These are phyloP conservation scores for Eristalinus sepulchralis DNA, from an alignment of 2,888 invertebrate genomes.

Conservation along the genomic window DNA sequence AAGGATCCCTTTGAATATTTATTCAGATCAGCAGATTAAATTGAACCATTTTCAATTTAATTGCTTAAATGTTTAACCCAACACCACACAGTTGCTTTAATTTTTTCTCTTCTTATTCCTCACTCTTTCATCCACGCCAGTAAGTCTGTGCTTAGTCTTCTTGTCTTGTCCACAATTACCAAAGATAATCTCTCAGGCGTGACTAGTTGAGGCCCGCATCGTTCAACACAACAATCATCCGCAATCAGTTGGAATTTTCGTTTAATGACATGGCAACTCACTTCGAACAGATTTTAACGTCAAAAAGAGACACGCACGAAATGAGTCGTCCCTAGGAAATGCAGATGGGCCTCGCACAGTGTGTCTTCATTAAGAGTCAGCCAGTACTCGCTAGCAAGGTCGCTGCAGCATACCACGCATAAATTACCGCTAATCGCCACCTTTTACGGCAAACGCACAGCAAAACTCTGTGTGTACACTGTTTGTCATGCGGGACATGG, in stretches of 20 bases:
- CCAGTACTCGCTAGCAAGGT: neutral
- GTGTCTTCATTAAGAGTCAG: conserved; percentile 18
- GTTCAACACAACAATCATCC: neutral
- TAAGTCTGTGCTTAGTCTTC: neutral
- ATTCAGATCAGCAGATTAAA: no score
- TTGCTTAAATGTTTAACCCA: no score
- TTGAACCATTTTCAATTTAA: no score
- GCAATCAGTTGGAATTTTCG: neutral
- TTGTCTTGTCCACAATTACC: neutral
- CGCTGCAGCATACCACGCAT: conserved; percentile 15
- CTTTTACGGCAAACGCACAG: conserved; percentile 6
- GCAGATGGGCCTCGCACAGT: neutral
- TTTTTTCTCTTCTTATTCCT: no score
- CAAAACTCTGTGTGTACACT: neutral
- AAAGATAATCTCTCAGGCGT: neutral
- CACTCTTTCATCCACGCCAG: no score
- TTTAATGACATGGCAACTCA: neutral
- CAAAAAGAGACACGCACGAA: neutral
- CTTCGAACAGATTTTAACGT: neutral
- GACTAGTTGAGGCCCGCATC: neutral
- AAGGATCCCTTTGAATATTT: no score
- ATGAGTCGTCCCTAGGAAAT: conserved; percentile 13
- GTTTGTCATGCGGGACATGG: conserved; percentile 22
- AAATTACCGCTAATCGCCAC: conserved; percentile 8
- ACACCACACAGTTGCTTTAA: no score